These are phyloP conservation scores for Epirrita christyi DNA, from an alignment of 2,888 invertebrate genomes.

Conservation along the genomic window DNA sequence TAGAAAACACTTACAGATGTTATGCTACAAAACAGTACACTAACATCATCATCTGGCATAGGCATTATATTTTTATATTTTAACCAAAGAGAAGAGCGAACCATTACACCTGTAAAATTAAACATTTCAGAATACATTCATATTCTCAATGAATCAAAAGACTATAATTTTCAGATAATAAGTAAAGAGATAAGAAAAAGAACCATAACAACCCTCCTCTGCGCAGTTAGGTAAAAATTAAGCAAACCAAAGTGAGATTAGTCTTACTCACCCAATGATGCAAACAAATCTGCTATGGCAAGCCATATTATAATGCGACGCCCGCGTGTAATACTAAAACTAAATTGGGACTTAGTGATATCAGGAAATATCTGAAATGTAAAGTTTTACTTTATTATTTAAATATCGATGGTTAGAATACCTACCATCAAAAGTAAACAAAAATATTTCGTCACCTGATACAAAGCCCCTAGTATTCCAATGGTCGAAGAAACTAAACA, in stretches of 20 bases:
- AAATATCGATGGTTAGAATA: not conserved
- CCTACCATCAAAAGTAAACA: no score
- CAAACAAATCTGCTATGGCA: slow-evolving; percentile 91
- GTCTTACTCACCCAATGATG: slow-evolving; percentile 87
- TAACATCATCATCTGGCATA: slow-evolving; percentile 86
- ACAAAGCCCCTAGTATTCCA: slow-evolving; percentile 90
- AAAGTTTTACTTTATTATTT: no score
- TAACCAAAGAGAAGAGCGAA: slow-evolving; percentile 89
- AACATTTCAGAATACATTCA: not conserved
- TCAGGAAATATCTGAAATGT: slow-evolving; percentile 87
- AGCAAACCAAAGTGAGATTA: not conserved
- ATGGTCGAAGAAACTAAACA: slow-evolving; percentile 89
- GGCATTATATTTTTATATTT: slow-evolving; percentile 88
- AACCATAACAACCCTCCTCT: not conserved
- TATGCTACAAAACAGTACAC: slow-evolving; percentile 89
- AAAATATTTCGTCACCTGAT: slow-evolving; percentile 84
- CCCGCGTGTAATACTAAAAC: slow-evolving; percentile 86
- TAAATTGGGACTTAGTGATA: slow-evolving; percentile 76
- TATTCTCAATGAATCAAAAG: not conserved
- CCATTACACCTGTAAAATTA: slow-evolving; percentile 85
- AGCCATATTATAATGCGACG: slow-evolving; percentile 91
- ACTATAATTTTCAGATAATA: slow-evolving; percentile 3
- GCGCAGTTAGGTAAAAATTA: not conserved
- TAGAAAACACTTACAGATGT: slow-evolving; percentile 86
- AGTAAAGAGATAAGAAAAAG: slow-evolving; percentile 19